Evolutionary conservation across 37 sponge, comb jelly and placozoan species (phyloP), one percentile per base, ranked within the genome.

Genomic region (Chondrilla cf. caribensis): DNA sequence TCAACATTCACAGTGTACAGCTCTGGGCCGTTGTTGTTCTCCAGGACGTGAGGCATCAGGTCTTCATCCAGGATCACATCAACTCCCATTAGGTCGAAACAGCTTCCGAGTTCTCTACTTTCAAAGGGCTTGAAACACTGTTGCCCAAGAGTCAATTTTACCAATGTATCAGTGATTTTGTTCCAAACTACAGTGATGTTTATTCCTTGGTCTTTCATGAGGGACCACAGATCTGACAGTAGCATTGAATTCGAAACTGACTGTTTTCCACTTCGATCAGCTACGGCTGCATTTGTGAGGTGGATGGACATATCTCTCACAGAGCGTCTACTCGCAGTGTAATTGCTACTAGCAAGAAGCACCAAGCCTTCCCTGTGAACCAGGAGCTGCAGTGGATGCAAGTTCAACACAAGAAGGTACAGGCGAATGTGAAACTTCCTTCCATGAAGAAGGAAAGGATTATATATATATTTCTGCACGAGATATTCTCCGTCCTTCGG

Each of bases 291-390:
- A 79, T 95, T 95, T n/a, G 95, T 95, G 42, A 95, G 66, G 41
- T 95, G 95, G 3, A 89, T 77, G 4, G 66, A 82, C 54, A 87
- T 44, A 42, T 91, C 85, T 0, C 38, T 37, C 35, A 79, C 77
- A 15, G 65, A 70, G 15, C 79, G 22, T 2, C 54, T 81, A 79
- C 81, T 70, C 0, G n/a, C 38, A 3, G 92, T 70, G 57, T 95
- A 95, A 68, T 91, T 91, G 18, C 26, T 85, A 38, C 82, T 84
- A 24, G 95, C 95, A 82, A 91, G 88, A 18, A 95, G 86, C 5
- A 95, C 95, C 31, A 95, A 83, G 0, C 95, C 95, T 84, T 95
- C 95, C 60, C 58, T 87, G 84, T 95, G 95, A n/a, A 91, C 57
- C 17, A 89, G 78, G 8, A 83, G 87, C 31, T 87, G 59, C 68